phyloP scores from a whole-genome alignment of 2,888 invertebrate species.

The Parnassius orleans region DNA sequence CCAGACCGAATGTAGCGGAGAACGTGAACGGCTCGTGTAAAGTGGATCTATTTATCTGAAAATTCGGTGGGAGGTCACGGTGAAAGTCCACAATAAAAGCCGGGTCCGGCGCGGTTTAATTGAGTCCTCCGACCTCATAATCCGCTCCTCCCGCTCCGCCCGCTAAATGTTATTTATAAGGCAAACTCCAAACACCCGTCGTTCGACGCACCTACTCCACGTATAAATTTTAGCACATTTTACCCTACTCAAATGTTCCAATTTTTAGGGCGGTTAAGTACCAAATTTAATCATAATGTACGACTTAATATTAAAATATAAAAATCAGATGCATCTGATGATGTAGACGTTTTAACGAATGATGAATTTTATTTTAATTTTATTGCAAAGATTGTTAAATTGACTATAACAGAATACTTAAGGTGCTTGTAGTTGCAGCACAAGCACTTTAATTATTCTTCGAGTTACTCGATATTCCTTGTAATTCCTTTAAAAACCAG shows the following conservation, averaged over 20 bases:
- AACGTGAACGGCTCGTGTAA: conserved; percentile 56
- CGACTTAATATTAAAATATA: too few species aligned
- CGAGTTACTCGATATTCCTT: too few species aligned
- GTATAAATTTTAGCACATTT: conserved; percentile 65
- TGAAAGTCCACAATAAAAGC: conserved; percentile 76
- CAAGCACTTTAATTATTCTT: too few species aligned
- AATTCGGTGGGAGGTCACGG: conserved; percentile 74
- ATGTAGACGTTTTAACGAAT: too few species aligned
- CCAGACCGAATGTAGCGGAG: conserved; percentile 49
- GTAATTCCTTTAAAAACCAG: too few species aligned
- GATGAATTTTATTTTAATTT: too few species aligned
- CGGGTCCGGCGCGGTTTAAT: conserved; percentile 77
- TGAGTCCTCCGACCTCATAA: conserved; percentile 80
- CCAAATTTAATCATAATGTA: neutral
- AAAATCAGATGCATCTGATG: too few species aligned
- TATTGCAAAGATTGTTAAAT: too few species aligned
- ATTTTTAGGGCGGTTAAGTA: conserved; percentile 35
- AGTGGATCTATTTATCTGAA: conserved; percentile 72
- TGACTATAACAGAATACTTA: too few species aligned
- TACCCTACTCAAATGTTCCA: conserved; percentile 38
- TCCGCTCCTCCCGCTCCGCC: conserved; percentile 66
- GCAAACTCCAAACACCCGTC: conserved; percentile 56
- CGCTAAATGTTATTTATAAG: conserved; percentile 78
- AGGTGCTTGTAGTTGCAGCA: too few species aligned
- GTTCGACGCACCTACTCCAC: conserved; percentile 42